These are phyloP conservation scores for Drosophila buzzatii DNA, from an alignment of 2,888 invertebrate genomes.

Conservation along the genomic window DNA sequence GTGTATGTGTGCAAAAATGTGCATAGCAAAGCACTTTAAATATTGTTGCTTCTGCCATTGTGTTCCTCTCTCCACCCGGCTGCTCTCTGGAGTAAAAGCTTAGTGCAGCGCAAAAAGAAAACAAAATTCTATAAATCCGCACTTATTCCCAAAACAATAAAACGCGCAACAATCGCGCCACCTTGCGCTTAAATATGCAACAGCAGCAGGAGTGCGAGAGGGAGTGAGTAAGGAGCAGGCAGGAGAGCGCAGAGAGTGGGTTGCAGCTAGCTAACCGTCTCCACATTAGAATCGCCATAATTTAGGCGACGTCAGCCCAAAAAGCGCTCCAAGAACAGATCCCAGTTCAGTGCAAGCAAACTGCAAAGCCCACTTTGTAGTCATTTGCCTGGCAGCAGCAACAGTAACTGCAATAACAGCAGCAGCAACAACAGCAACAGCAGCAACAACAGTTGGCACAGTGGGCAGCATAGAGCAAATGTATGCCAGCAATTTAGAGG, in stretches of 20 bases:
- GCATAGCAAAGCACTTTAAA: constrained; percentile 60
- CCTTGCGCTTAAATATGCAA: constrained; percentile 75
- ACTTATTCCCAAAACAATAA: constrained; percentile 80
- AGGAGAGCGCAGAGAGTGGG: not conserved
- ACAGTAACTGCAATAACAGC: constrained; percentile 22
- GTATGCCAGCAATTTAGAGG: constrained; percentile 81
- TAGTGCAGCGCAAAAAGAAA: constrained; percentile 38
- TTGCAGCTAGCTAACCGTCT: constrained; percentile 31
- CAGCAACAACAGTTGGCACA: constrained; percentile 28
- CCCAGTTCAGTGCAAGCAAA: constrained; percentile 2
- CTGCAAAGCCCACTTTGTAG: constrained; percentile 75
- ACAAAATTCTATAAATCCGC: constrained; percentile 75
- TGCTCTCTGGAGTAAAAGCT: constrained; percentile 36
- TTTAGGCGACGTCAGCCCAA: constrained; percentile 63
- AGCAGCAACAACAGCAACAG: constrained; percentile 24
- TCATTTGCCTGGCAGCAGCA: constrained; percentile 72
- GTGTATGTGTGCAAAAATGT: constrained; percentile 10
- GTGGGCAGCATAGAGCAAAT: constrained; percentile 66
- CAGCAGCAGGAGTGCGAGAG: constrained; percentile 31
- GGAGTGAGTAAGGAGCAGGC: not conserved
- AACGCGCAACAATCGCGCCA: constrained; percentile 79
- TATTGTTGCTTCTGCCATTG: constrained; percentile 42
- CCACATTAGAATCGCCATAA: constrained; percentile 77
- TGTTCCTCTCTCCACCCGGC: not conserved
- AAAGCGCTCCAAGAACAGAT: constrained; percentile 46